These are phyloP conservation scores for Hestina assimilis DNA, from an alignment of 1,140 invertebrate genomes.

Conservation along the genomic window DNA sequence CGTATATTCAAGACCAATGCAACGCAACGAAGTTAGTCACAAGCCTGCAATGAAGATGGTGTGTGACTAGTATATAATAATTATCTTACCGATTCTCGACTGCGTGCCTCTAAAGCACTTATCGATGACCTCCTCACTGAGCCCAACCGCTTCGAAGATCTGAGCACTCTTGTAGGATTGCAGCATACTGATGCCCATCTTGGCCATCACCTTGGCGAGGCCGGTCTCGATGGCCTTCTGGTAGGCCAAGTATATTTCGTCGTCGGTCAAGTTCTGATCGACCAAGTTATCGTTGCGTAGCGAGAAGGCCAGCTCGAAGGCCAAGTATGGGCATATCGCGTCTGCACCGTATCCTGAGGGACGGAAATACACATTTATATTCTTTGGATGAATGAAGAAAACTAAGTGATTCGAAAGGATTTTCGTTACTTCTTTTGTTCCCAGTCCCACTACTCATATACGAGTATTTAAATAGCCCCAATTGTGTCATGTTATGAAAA, in stretches of 20 bases:
- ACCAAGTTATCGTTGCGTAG: conserved; percentile 91
- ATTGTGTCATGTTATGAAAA: no score
- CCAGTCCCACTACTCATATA: no score
- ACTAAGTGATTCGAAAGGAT: no score
- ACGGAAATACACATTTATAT: neutral
- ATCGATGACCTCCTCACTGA: conserved; percentile 94
- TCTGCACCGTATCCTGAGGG: conserved; percentile 93
- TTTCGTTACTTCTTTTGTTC: no score
- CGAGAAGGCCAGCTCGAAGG: conserved; percentile 93
- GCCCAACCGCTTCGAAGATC: conserved; percentile 99
- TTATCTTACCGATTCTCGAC: conserved; percentile 86
- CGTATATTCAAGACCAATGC: no score
- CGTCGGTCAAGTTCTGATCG: conserved; percentile 86
- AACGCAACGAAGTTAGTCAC: no score
- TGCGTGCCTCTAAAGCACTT: conserved; percentile 97
- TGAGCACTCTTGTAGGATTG: conserved; percentile 99
- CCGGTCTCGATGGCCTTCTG: conserved; percentile 86
- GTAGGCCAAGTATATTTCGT: conserved; percentile 89
- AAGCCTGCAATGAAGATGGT: no score
- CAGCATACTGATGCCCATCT: conserved; percentile 99
- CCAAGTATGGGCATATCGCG: conserved; percentile 97
- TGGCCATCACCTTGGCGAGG: conserved; percentile 97
- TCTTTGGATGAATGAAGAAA: neutral
- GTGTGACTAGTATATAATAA: neutral
- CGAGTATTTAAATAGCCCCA: no score